Base-by-base conservation (phyloP, 2,888 invertebrate genomes). In the Parthenolecanium corni region DNA sequence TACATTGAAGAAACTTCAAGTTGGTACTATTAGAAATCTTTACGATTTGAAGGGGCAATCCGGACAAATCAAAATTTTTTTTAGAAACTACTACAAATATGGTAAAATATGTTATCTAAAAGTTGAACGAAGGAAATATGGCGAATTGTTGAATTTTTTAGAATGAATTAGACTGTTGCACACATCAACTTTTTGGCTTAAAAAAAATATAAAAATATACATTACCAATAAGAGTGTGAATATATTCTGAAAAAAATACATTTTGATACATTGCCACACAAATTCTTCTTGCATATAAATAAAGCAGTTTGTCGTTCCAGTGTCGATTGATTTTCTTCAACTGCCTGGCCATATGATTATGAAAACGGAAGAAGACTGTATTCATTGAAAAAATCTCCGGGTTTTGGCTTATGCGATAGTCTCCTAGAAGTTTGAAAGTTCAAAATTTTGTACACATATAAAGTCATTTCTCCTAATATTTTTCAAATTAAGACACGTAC, bases 191-290 rank as follows among this genome's bases (percentile, higher is more conserved):
- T n/a, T n/a, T n/a, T n/a, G n/a, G n/a, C n/a, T n/a, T n/a, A n/a
- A n/a, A n/a, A n/a, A n/a, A n/a, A n/a, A n/a, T n/a, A n/a, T n/a
- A n/a, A n/a, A n/a, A n/a, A n/a, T n/a, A n/a, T n/a, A n/a, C 9
- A 16, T 46, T 46, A 46, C 46, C 46, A 2, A 46, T 46, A 18
- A 46, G 18, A 38, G 82, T 75, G 0, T 89, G 88, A 40, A 89
- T 73, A 79, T 83, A 89, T 71, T 89, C 89, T 69, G 83, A 83
- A 71, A 86, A 89, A 0, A 82, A 76, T 40, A 90, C 82, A 64
- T 87, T 83, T 73, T 90, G 90, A 71, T 83, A 76, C 72, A 84
- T 80, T 0, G 86, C 89, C 62, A 82, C 81, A 1, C 84, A 73
- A 62, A 89, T 83, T 67, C 82, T 77, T 57, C 86, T 78, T 0